Base-by-base conservation (phyloP, 2,888 invertebrate species). In the Panopea generosa region DNA sequence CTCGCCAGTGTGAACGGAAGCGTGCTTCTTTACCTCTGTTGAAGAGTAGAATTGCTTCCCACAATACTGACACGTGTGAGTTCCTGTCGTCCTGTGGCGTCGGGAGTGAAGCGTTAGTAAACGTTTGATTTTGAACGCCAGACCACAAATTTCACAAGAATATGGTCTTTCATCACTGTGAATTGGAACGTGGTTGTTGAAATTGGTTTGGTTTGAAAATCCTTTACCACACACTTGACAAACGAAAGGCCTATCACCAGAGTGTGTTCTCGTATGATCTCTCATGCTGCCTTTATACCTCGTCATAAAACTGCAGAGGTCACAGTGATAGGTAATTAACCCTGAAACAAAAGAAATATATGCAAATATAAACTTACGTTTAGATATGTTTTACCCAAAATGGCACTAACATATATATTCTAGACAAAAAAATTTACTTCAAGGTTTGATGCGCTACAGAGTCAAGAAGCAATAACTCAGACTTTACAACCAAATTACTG, bases 131-230 rank as follows among this genome's bases (percentile, higher is more conserved):
- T 80, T 79, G 66, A 83, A 85, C 1, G 55, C 24, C 33, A 75
- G 73, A 9, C 70, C 76, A 49, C 85, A 85, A 2, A 80, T 60
- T 26, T 77, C 61, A 50, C 85, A 85, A 0, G 47, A 47, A 55
- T 75, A 80, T 2, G 83, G 84, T 2, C 77, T 43, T 16, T 82
- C 83, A 1, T 73, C 77, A 1, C 73, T 75, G 47, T 85, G 85
- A 27, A 80, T 72, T 7, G 65, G 49, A 6, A 71, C 33, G 43
- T 86, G 86, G 2, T 70, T 61, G 38, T 79, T 82, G n/a, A 81
- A 69, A n/a, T 72, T 69, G 18, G 67, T 49, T 24, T 75, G 72
- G 50, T 78, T 80, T 1, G 72, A 50, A 45, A 83, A 77, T 4
- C 53, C 45, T 24, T 80, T 83, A 3, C 61, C 55, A 22, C 83